These are phyloP conservation scores for Spicauda simplicius DNA, from an alignment of 2,888 invertebrate genomes.

Conservation along the genomic window DNA sequence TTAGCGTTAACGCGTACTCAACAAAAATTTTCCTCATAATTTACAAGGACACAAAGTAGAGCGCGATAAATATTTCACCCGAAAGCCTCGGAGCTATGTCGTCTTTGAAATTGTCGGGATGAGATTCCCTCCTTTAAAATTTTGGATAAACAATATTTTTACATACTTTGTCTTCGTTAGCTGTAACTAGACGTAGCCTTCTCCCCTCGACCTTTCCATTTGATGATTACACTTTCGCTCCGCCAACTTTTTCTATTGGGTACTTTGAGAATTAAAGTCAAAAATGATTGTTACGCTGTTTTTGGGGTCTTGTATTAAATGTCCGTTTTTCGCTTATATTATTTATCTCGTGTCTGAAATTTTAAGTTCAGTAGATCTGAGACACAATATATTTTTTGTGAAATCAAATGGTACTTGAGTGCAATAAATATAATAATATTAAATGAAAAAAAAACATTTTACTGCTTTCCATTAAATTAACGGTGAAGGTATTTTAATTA, in stretches of 20 bases:
- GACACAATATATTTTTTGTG: too few relatives aligned
- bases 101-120: conserved; percentile 49
- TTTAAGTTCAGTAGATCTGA: too few relatives aligned
- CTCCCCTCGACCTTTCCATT: conserved; percentile 31
- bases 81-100: conserved; percentile 47
- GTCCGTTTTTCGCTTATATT: neutral
- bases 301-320: neutral
- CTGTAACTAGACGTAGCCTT: conserved; percentile 39
- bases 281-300: neutral
- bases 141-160: conserved; percentile 41
- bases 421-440: too few relatives aligned
- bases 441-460: too few relatives aligned
- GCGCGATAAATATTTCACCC: conserved; percentile 57
- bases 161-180: conserved; percentile 43
- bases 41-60: conserved; percentile 54
- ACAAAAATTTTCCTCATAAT: conserved; percentile 57
- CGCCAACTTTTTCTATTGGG: conserved; percentile 34
- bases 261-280: conserved; percentile 11
- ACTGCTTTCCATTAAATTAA: too few relatives aligned
- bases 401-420: too few relatives aligned
- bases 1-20: conserved; percentile 47
- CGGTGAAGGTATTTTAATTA: too few relatives aligned
- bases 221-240: conserved; percentile 37
- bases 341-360: neutral
- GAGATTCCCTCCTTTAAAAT: conserved; percentile 36